These are phyloP conservation scores for Calliscelio sp. DNA, from an alignment of 2,888 invertebrate species.

Conservation along the genomic window DNA sequence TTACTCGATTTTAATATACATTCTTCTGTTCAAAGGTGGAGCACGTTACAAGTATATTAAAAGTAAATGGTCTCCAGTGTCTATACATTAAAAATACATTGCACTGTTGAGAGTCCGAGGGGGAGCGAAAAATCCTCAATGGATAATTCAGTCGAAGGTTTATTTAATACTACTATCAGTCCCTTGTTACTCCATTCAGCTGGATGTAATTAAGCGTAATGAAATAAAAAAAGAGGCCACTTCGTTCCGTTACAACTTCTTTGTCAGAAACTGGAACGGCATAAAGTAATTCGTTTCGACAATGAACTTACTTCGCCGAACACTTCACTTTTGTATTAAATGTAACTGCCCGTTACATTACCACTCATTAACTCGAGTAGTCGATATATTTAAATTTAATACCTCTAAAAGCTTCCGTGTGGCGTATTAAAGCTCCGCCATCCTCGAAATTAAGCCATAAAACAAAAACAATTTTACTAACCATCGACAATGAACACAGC, in stretches of 20 bases:
- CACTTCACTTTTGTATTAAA: constrained; percentile 8
- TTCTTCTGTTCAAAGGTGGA: constrained; percentile 24
- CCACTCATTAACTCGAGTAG: constrained; percentile 24
- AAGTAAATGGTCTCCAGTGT: constrained; percentile 14
- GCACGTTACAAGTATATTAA: constrained; percentile 15
- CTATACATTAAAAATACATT: constrained; percentile 16
- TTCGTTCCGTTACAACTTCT: constrained; percentile 1
- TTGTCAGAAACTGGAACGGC: not conserved
- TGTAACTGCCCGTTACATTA: constrained; percentile 24
- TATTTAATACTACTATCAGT: not conserved
- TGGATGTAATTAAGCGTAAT: constrained; percentile 19
- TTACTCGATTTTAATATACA: constrained; percentile 24
- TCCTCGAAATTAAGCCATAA: constrained; percentile 13
- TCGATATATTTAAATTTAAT: constrained; percentile 35
- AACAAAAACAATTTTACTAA: constrained; percentile 17
- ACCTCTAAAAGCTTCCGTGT: constrained; percentile 16
- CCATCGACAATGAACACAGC: not conserved
- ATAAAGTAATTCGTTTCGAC: not conserved
- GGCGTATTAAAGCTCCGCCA: constrained; percentile 17
- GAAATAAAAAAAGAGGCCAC: constrained; percentile 2
- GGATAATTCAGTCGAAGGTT: constrained; percentile 22
- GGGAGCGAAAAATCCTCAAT: constrained; percentile 1
- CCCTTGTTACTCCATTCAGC: not conserved
- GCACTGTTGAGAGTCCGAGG: not conserved
- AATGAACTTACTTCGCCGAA: not conserved